These are phyloP conservation scores for Drosophila rhopaloa DNA, from an alignment of 1,140 invertebrate genomes.

Conservation along the genomic window DNA sequence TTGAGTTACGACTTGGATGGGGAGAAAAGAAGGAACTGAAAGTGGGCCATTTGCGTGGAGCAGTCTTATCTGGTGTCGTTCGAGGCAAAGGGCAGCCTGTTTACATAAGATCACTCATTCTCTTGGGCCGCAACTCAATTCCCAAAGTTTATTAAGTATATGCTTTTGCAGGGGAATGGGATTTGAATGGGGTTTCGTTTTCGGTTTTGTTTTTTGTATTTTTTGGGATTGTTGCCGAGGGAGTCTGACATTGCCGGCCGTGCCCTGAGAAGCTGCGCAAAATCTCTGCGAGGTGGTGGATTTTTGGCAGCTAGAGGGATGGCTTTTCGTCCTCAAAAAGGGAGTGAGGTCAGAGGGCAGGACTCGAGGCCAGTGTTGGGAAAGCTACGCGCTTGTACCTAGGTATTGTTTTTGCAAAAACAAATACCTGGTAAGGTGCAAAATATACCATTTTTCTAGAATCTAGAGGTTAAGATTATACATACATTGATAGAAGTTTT, in stretches of 20 bases:
- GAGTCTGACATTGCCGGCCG: conserved; percentile 31
- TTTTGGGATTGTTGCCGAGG: conserved; percentile 36
- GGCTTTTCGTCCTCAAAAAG: conserved; percentile 4
- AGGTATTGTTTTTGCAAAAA: background rate
- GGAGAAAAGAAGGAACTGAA: conserved; percentile 24
- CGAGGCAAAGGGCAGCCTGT: conserved; percentile 42
- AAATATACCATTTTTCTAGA: no score
- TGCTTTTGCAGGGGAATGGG: conserved; percentile 15
- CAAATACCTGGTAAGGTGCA: background rate
- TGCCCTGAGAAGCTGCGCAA: conserved; percentile 38
- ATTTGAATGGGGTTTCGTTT: conserved; percentile 3
- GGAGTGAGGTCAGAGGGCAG: background rate
- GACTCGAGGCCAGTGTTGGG: background rate
- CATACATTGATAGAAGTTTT: no score
- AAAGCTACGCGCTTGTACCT: background rate
- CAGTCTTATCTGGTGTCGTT: conserved; percentile 37
- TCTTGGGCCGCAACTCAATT: conserved; percentile 18
- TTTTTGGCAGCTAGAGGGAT: conserved; percentile 8
- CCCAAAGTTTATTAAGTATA: conserved; percentile 34
- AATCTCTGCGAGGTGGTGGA: conserved; percentile 37
- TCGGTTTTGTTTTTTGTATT: conserved; percentile 25
- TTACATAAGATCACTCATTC: conserved; percentile 50
- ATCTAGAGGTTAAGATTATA: no score
- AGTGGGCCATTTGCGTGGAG: conserved; percentile 42
- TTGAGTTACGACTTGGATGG: conserved; percentile 33